A percentile compares a stretch with the other conserved stretches of the same genome.
Evolutionary conservation across 2,797 vertebrate species (phyloP).

Genomic region (Acridotheres tristis): DNA sequence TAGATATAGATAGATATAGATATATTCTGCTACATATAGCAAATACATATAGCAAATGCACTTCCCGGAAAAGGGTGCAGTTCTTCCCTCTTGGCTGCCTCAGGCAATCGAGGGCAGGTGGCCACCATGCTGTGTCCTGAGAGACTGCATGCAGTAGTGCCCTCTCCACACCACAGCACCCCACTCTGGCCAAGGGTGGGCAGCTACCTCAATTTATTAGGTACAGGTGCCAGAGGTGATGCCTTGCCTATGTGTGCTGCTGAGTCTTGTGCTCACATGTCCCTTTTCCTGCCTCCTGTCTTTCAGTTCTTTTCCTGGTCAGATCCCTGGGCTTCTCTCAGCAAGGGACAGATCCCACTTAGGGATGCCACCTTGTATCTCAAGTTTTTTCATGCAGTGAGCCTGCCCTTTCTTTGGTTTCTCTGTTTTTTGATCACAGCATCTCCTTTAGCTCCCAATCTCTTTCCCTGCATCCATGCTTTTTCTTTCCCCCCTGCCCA

Average conservation of each 20-base stretch:
- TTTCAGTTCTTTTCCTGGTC: neutral
- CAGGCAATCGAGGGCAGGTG: neutral
- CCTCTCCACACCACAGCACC: neutral
- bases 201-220: neutral
- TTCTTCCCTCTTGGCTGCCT: neutral
- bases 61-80: neutral
- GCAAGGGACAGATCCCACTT: neutral
- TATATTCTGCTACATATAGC: no score
- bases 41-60: neutral
- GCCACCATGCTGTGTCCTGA: fast-evolving
- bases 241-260: neutral
- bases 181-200: neutral
- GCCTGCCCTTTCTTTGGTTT: fast-evolving
- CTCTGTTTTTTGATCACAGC: neutral
- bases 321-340: neutral
- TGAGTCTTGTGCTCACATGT: neutral
- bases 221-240: neutral
- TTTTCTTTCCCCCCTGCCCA: neutral
- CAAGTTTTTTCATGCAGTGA: neutral
- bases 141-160: fast-evolving
- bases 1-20: no score
- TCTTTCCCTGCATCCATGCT: fast-evolving
- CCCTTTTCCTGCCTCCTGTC: neutral
- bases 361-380: neutral
- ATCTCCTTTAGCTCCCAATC: neutral